Conservation (phyloP, 35 echinoderm and acorn worm genomes). For the Apostichopus japonicus region DNA sequence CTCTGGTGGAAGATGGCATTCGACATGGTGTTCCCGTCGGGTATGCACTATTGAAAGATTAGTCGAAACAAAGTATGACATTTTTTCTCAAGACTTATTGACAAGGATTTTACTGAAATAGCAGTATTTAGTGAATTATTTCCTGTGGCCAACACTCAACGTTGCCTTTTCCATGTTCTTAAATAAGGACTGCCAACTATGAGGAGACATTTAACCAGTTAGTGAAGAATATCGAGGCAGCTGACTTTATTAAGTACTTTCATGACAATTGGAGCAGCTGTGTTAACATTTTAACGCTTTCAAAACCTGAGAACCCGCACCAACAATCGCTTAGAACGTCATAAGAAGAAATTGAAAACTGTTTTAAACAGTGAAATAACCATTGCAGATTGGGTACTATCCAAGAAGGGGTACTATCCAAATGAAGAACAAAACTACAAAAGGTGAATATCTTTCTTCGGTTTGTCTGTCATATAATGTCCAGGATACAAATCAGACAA, state of each 20-base stretch:
- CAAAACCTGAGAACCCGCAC: constrained; percentile 21
- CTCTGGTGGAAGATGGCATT: constrained; percentile 48
- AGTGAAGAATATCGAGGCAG: neutral
- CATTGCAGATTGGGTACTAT: constrained; percentile 20
- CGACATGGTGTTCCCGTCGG: neutral
- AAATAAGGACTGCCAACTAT: constrained; percentile 22
- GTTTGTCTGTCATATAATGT: constrained; percentile 25
- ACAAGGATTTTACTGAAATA: constrained; percentile 38
- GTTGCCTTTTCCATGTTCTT: constrained; percentile 28
- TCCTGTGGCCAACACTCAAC: neutral
- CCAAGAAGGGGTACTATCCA: neutral
- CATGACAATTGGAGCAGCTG: constrained; percentile 35
- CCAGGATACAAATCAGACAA: neutral
- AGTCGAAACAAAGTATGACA: constrained; percentile 3
- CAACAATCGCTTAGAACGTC: constrained; percentile 33
- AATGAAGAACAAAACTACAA: neutral
- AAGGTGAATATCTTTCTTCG: neutral
- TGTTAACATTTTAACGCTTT: neutral
- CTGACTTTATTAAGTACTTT: constrained; percentile 18
- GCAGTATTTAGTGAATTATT: neutral
- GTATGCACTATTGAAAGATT: constrained; percentile 23
- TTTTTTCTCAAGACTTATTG: constrained; percentile 6
- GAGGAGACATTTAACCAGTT: constrained; percentile 10
- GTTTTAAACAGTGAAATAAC: constrained; percentile 2
- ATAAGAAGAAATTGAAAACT: constrained; percentile 23